These are phyloP conservation scores for Orbicella faveolata DNA, from an alignment of 64 coral and sea anemone species.

Conservation along the genomic window DNA sequence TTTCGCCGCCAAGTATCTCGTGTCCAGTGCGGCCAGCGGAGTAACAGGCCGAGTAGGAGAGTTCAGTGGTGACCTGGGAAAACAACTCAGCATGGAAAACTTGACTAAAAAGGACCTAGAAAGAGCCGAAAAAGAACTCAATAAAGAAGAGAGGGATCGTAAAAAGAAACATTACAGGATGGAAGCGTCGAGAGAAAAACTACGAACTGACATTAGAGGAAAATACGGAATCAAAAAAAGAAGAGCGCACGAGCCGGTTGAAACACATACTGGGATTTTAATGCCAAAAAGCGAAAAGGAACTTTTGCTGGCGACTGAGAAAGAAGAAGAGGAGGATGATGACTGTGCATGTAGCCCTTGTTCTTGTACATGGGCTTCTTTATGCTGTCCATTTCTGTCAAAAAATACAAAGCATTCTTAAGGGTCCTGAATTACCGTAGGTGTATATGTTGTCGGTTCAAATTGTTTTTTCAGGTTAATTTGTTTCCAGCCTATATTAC, in stretches of 20 bases:
- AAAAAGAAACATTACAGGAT: constrained; percentile 52
- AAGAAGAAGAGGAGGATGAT: constrained; percentile 56
- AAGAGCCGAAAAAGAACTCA: constrained; percentile 55
- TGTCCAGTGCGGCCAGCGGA: constrained; percentile 51
- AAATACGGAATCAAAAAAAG: constrained; percentile 89
- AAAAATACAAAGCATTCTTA: constrained; percentile 31
- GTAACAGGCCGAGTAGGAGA: constrained; percentile 50
- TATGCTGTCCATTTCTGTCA: constrained; percentile 53
- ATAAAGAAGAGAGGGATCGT: constrained; percentile 58
- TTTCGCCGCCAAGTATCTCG: constrained; percentile 90
- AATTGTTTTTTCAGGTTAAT: too few relatives aligned
- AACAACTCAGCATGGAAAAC: constrained; percentile 41
- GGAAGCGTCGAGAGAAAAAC: constrained; percentile 65
- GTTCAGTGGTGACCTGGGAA: constrained; percentile 53
- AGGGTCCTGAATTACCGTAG: neutral
- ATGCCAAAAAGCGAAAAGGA: constrained; percentile 60
- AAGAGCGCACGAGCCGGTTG: constrained; percentile 53
- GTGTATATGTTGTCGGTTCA: neutral
- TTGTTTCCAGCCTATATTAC: too few relatives aligned
- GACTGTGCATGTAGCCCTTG: constrained; percentile 54
- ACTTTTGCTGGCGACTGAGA: constrained; percentile 26
- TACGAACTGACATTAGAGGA: constrained; percentile 52
- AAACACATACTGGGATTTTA: constrained; percentile 54
- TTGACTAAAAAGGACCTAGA: constrained; percentile 57
- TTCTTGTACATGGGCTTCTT: constrained; percentile 26